phyloP scores from a whole-genome alignment of 2,888 invertebrate species.

The Icerya purchasi region DNA sequence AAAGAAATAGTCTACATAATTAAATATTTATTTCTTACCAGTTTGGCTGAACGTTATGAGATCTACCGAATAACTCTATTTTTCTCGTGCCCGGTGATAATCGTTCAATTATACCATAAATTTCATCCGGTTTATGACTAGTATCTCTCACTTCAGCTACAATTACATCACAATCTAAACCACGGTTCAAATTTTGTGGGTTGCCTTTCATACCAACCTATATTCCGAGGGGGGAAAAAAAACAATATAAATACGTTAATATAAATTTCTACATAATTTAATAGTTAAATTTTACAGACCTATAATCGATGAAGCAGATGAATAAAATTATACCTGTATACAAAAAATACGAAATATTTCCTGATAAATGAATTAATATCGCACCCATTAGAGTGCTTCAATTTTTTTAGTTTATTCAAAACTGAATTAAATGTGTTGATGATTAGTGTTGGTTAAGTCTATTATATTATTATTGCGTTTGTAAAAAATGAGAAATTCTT shows the following conservation, averaged over 20 bases:
- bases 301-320: too few species aligned
- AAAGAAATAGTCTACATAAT: background rate
- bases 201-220: conserved; percentile 87
- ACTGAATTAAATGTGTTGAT: too few species aligned
- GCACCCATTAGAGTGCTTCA: too few species aligned
- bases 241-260: conserved; percentile 12
- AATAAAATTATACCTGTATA: too few species aligned
- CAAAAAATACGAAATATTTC: too few species aligned
- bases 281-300: background rate
- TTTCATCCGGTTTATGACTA: conserved; percentile 95
- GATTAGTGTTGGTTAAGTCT: too few species aligned
- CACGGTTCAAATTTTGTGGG: conserved; percentile 72
- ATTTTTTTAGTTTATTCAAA: too few species aligned
- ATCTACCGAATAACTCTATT: conserved; percentile 88
- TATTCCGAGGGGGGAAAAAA: too few species aligned
- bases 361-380: too few species aligned
- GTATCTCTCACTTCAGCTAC: conserved; percentile 96
- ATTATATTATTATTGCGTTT: too few species aligned
- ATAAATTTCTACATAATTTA: background rate
- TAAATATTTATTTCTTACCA: conserved; percentile 47
- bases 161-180: conserved; percentile 91
- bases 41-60: conserved; percentile 94
- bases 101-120: conserved; percentile 91
- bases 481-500: too few species aligned
- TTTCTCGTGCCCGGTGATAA: conserved; percentile 91